Evolutionary conservation across 1,140 invertebrate species (phyloP), one percentile per base, ranked within the genome.

Genomic region (Drosophila yakuba): DNA sequence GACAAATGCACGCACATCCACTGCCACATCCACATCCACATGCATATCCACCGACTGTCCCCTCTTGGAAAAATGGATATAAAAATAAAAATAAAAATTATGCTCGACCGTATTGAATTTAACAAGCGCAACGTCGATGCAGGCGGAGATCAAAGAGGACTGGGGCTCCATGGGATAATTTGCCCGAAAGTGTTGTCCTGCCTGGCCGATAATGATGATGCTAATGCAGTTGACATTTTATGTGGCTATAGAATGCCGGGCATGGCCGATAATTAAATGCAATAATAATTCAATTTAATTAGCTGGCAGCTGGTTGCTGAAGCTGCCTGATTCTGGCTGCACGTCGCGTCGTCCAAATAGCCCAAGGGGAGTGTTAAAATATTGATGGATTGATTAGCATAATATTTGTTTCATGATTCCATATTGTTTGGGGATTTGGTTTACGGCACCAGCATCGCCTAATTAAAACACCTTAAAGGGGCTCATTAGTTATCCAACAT

Each of bases 151-250:
- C 81, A 85, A 85, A 85, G 81, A 74, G 75, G 56, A 23, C 51
- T 44, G 35, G 57, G 35, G 52, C 68, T 51, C 36, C n/a, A 43
- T 51, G 62, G 47, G 38, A 55, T 60, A 25, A 44, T 43, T 5
- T 52, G 61, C 43, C 82, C 36, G 39, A 76, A 69, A 77, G 67
- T 84, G 77, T 85, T 80, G 74, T 68, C 51, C 25, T 50, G 38
- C 20, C 41, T 66, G 74, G 20, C 41, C 75, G 74, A 85, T 78
- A 85, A 78, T 78, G 77, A 80, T 80, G 81, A 85, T 69, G 81
- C 81, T 85, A 85, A 85, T 85, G 81, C 81, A 85, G 81, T 85
- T 85, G 81, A 85, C 81, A 85, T 80, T 84, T 84, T 80, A 85
- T 85, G 81, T 59, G 71, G 64, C 76, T 45, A 79, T 45, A 69